Evolutionary conservation across 2,113 vertebrate species (phyloP), one percentile per base, ranked within the genome.

Genomic region (Notothenia coriiceps): DNA sequence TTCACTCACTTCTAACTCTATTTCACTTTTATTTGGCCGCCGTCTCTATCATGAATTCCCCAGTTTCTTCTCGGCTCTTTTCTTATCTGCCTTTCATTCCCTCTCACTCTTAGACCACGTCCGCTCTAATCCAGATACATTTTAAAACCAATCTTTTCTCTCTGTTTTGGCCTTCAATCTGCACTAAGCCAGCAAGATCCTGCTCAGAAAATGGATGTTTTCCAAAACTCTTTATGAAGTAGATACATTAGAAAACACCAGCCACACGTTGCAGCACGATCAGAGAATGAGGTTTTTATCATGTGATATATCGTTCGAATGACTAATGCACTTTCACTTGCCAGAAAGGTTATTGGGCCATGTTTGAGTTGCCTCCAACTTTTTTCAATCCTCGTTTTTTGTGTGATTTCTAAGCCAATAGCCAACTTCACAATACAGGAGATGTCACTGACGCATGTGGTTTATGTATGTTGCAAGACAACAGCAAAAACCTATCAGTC

Each of bases 281-380:
- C 79, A 70, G 75, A 83, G 55, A 76, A 68, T 50, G 35, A 47
- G 67, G 63, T 82, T 84, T 79, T 86, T 86, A 90, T 89, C 75
- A 74, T 66, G 80, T 79, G 82, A 91, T 84, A 85, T 76, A 91
- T 88, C 86, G 85, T 77, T 76, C 54, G n/a, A 57, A 77, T 35
- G 64, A 84, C 85, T 82, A 86, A 54, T 70, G 78, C 66, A 68
- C 79, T 74, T 77, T 74, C 29, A n/a, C 75, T 85, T 71, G 86
- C 78, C 80, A 84, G 73, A 25, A 17, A 70, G 61, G 65, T 77
- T 75, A 77, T 50, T 29, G 70, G 60, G 62, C 66, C 65, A n/a
- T 80, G 84, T 83, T 81, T 77, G 71, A 57, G 68, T 20, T 69
- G 65, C 60, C 66, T 77, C 66, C 51, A 82, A 77, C 52, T 66